Evolutionary conservation across 2,888 invertebrate genomes (phyloP).

Genomic region (Diarsia dahlii): DNA sequence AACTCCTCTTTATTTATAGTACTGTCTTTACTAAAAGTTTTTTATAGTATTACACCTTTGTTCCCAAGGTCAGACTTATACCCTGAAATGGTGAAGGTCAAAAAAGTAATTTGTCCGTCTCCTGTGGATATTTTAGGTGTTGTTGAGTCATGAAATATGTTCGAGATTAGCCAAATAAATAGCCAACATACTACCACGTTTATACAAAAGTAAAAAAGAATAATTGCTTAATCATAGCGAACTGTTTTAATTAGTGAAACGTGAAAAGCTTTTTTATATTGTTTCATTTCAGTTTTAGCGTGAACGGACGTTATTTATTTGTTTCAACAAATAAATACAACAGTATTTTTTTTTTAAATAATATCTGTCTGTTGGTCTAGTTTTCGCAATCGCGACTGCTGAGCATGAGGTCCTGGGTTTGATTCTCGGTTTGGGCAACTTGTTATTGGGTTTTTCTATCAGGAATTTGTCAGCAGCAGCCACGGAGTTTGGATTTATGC

Average conservation of each 20-base stretch:
- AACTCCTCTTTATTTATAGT: slow-evolving; percentile 29
- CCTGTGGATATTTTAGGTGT: slow-evolving; percentile 22
- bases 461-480: no score
- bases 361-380: no score
- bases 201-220: slow-evolving; percentile 4
- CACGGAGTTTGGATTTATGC: no score
- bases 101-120: slow-evolving; percentile 44
- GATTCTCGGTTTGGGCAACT: no score
- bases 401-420: no score
- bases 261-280: neutral
- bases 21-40: slow-evolving; percentile 36
- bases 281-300: neutral
- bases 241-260: slow-evolving; percentile 1
- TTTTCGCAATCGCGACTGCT: no score
- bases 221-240: slow-evolving; percentile 7
- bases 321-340: neutral
- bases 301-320: neutral
- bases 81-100: slow-evolving; percentile 39
- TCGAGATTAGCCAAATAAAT: slow-evolving; percentile 41
- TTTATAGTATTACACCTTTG: slow-evolving; percentile 31
- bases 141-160: slow-evolving; percentile 43
- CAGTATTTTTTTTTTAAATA: neutral
- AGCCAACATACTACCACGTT: slow-evolving; percentile 1
- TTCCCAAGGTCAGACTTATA: slow-evolving; percentile 23
- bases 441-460: no score